phyloP scores from a whole-genome alignment of 2,888 invertebrate genomes.

The Zootermopsis nevadensis region DNA sequence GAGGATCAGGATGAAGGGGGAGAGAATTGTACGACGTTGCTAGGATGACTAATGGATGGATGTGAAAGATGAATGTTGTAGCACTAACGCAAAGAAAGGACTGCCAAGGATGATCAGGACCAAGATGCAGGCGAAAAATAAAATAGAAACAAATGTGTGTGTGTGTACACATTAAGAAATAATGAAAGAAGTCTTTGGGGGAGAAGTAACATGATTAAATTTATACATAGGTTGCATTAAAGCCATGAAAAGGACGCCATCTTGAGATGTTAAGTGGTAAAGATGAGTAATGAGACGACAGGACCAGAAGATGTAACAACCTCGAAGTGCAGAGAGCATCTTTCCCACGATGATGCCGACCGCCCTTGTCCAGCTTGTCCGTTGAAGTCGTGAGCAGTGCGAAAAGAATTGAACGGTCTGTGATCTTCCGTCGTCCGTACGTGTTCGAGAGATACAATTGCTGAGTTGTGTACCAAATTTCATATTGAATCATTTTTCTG shows the following conservation, averaged over 20 bases:
- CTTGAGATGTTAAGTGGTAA: neutral
- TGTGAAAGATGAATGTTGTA: conserved; percentile 9
- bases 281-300: neutral
- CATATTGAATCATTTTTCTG: no score
- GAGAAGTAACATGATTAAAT: neutral
- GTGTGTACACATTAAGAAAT: conserved; percentile 6
- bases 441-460: no score
- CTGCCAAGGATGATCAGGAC: neutral
- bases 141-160: neutral
- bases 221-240: neutral
- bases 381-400: no score
- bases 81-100: neutral
- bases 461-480: no score
- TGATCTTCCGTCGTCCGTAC: no score
- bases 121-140: neutral
- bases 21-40: neutral
- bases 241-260: neutral
- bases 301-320: neutral
- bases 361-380: neutral
- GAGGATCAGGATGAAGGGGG: neutral
- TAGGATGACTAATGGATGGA: conserved; percentile 3
- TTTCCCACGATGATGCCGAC: neutral
- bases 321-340: neutral
- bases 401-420: no score
- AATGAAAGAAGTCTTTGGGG: neutral